phyloP scores from a whole-genome alignment of 2,797 vertebrate genomes.

The Tragelaphus oryx region DNA sequence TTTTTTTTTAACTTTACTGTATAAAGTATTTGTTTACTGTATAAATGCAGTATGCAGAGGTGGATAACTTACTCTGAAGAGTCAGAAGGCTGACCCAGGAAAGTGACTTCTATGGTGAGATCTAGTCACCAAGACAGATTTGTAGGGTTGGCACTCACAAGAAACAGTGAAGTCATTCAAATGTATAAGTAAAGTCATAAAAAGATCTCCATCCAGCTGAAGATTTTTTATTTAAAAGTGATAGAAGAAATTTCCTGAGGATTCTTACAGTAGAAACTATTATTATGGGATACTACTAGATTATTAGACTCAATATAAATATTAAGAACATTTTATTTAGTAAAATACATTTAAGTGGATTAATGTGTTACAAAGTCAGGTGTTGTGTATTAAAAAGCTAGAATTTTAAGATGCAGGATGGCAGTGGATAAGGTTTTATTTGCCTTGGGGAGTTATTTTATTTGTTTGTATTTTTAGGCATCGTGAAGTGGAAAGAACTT shows the following conservation, averaged over 20 bases:
- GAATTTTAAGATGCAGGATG: not conserved
- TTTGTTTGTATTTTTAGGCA: constrained; percentile 56
- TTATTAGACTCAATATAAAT: not conserved
- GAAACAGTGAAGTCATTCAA: not conserved
- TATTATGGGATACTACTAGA: not conserved
- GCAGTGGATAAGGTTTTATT: constrained; percentile 27
- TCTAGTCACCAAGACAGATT: constrained; percentile 1
- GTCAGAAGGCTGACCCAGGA: not conserved
- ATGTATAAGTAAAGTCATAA: not conserved
- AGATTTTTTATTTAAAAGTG: constrained; percentile 21
- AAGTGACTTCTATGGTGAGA: not conserved
- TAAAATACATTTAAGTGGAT: not conserved
- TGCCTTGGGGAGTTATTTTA: constrained; percentile 27
- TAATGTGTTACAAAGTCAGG: not conserved
- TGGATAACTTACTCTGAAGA: not conserved
- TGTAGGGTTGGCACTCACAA: not conserved
- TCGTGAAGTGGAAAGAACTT: constrained; percentile 43
- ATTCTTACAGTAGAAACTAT: not conserved
- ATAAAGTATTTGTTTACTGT: not conserved
- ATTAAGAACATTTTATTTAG: not conserved
- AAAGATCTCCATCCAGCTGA: not conserved
- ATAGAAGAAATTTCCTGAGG: not conserved
- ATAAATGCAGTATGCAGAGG: not conserved
- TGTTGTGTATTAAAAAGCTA: not conserved
- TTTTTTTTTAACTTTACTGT: not conserved